These are phyloP conservation scores for Beroe forskalii DNA, from an alignment of 37 sponge, comb jelly and placozoan species.

Conservation along the genomic window DNA sequence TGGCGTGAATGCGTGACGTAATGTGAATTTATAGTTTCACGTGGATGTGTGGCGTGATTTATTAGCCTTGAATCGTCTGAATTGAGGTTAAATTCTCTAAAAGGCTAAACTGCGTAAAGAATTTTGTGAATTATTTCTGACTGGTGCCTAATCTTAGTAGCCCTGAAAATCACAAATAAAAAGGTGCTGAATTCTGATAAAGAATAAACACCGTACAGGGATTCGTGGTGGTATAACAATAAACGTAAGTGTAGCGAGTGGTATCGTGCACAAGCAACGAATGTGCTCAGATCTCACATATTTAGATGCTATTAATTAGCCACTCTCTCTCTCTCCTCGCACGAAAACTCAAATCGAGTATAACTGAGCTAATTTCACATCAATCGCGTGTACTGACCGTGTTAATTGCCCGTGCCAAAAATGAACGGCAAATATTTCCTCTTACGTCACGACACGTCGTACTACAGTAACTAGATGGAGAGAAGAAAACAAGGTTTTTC, in stretches of 20 bases:
- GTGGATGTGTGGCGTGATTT: too few species aligned
- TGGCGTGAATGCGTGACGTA: too few species aligned
- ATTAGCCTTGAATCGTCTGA: too few species aligned
- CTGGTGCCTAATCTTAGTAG: too few species aligned
- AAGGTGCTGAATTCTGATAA: too few species aligned
- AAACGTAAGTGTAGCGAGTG: constrained; percentile 42
- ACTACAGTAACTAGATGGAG: background rate
- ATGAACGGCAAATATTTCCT: background rate
- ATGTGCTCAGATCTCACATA: constrained; percentile 22
- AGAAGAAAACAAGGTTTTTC: background rate
- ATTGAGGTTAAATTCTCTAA: too few species aligned
- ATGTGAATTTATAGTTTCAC: too few species aligned
- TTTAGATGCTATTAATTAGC: constrained; percentile 64
- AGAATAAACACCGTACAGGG: too few species aligned
- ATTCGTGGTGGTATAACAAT: constrained; percentile 48
- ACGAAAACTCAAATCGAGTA: constrained; percentile 61
- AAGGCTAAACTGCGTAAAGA: too few species aligned
- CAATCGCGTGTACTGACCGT: background rate
- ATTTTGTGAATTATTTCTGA: too few species aligned
- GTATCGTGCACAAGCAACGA: background rate
- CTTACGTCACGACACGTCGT: too few species aligned
- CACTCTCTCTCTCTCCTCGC: constrained; percentile 25
- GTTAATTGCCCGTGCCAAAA: background rate
- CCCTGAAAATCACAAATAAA: too few species aligned
- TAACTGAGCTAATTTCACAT: constrained; percentile 63